Evolutionary conservation across 2,888 invertebrate species (phyloP), one percentile per base, ranked within the genome.

Genomic region (Microctonus brassicae): DNA sequence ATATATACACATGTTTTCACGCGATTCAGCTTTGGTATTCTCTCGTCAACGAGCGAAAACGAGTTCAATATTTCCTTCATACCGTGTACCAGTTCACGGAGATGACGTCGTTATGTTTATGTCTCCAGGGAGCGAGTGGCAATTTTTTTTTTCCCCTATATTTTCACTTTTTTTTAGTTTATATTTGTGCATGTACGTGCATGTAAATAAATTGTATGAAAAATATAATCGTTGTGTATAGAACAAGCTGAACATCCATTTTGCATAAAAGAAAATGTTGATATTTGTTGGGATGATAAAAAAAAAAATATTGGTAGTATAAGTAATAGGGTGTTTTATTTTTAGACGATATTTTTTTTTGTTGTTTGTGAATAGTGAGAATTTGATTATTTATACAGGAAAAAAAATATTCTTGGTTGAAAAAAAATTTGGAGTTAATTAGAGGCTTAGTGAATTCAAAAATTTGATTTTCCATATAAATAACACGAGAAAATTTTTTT

Each of bases 41-140:
- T 17, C 60, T 68, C 67, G 66, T 63, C 67, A 67, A 67, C 67
- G 62, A 42, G 55, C 62, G 62, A 68, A 55, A 73, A 69, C 62
- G 83, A 85, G 85, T 86, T 84, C 84, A 83, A 86, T 86, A 84
- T 84, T 83, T 84, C 81, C 79, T 72, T 77, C 77, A 72, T 72
- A 75, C 73, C 78, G 34, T 39, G 42, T 10, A 29, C 58, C 9
- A 58, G 26, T 26, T 58, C 36, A 29, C n/a, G 20, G 78, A 80
- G 80, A 82, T 80, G 79, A 80, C 80, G 82, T 83, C 81, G 80
- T 77, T 79, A 78, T 76, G 77, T 75, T 74, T 73, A 67, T 72
- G 57, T 66, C 71, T 39, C 55, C n/a, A 17, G 47, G 17, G 39
- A 55, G 33, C 68, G 64, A 61, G 64, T 58, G 36, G 13, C 39